Evolutionary conservation across 1,140 invertebrate species (phyloP).

Genomic region (Drosophila ironensis): DNA sequence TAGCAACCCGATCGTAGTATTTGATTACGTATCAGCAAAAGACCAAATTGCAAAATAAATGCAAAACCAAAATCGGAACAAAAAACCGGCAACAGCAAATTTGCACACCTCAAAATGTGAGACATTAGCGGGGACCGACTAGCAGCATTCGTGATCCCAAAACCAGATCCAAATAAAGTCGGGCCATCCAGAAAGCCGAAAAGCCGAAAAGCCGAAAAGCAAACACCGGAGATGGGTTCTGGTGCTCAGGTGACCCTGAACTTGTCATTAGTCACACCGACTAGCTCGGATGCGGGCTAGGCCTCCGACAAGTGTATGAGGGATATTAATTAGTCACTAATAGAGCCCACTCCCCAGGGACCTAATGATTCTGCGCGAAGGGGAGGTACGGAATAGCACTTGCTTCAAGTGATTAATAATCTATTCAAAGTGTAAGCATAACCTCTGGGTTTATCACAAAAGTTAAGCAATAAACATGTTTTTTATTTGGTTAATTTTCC

Average conservation of each 20-base stretch:
- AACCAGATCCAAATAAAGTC: neutral
- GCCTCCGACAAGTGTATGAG: too few species aligned
- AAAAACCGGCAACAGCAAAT: conserved; percentile 5
- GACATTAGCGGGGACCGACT: too few species aligned
- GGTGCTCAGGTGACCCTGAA: conserved; percentile 24
- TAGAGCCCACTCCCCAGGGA: too few species aligned
- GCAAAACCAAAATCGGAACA: neutral
- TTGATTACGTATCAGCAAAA: conserved; percentile 62
- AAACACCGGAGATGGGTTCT: neutral
- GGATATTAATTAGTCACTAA: too few species aligned
- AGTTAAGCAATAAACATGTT: too few species aligned
- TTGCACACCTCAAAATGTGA: conserved; percentile 1
- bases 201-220: neutral
- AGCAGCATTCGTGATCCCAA: conserved; percentile 8
- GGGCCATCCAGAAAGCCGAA: neutral
- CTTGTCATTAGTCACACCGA: conserved; percentile 23
- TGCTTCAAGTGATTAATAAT: too few species aligned
- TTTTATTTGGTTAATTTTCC: too few species aligned
- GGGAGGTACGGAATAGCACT: too few species aligned
- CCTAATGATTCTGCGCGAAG: too few species aligned
- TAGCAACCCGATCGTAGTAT: conserved; percentile 55
- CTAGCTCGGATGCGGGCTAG: conserved; percentile 17
- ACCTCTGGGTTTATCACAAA: too few species aligned
- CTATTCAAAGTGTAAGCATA: too few species aligned
- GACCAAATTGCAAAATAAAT: conserved; percentile 18